Conservation (phyloP, 2,888 invertebrate species). For the Cephus pygmeus region DNA sequence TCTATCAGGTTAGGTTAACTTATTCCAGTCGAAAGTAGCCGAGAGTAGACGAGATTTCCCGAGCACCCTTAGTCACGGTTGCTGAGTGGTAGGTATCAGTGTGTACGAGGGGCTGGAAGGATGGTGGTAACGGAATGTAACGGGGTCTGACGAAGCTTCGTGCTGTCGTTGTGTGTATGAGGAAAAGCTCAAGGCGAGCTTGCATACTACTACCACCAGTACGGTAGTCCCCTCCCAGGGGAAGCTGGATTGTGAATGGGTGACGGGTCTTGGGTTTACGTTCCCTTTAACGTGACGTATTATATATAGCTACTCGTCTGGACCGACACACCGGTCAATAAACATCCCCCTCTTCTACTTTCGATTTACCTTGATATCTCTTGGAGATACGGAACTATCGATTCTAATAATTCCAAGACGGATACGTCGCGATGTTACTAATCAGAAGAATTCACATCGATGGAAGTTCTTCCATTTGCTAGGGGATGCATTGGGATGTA, state of each 20-base stretch:
- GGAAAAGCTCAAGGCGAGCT: constrained; percentile 13
- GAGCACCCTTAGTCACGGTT: constrained; percentile 11
- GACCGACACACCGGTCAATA: constrained; percentile 18
- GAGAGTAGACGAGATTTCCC: constrained; percentile 19
- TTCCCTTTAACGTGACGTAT: constrained; percentile 28
- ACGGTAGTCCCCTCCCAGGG: constrained; percentile 24
- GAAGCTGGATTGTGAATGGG: constrained; percentile 32
- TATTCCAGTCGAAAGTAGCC: constrained; percentile 9
- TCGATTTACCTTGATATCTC: not conserved
- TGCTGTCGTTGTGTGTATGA: constrained; percentile 17
- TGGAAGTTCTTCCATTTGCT: not conserved
- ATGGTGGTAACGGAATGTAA: not conserved
- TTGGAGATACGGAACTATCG: not conserved
- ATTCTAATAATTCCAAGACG: not conserved
- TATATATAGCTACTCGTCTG: constrained; percentile 6
- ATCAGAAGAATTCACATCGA: not conserved
- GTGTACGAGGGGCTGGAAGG: constrained; percentile 6
- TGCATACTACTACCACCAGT: constrained; percentile 16
- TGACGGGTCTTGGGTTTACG: constrained; percentile 31
- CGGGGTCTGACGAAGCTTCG: constrained; percentile 7
- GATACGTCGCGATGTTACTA: not conserved
- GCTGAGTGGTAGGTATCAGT: constrained; percentile 4
- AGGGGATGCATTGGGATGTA: not conserved
- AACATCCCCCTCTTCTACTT: constrained; percentile 2
- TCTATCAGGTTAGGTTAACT: not conserved